Conservation (phyloP, 2,797 vertebrate species). For the Tinamus major region DNA sequence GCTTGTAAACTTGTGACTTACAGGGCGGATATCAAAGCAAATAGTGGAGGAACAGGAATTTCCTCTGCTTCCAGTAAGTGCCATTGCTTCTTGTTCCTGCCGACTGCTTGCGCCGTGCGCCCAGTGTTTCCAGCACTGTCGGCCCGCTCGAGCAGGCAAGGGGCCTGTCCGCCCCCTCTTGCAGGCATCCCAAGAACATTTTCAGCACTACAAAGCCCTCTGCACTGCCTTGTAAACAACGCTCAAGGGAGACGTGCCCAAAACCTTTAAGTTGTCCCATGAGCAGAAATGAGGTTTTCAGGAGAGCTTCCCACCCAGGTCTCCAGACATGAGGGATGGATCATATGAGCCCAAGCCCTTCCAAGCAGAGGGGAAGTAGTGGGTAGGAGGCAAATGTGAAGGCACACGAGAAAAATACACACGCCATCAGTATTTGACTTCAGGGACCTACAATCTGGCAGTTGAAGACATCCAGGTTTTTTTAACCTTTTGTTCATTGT, state of each 20-base stretch:
- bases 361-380: neutral
- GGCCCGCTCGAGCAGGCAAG: neutral
- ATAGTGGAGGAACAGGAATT: neutral
- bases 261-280: neutral
- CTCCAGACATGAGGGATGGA: neutral
- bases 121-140: neutral
- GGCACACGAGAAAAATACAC: conserved; percentile 29
- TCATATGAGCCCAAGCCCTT: neutral
- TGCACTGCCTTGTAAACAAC: neutral
- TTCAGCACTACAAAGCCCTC: neutral
- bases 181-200: neutral
- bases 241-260: neutral
- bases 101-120: neutral
- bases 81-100: neutral
- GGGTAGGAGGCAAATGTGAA: conserved; percentile 17
- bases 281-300: conserved; percentile 21
- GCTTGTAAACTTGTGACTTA: neutral
- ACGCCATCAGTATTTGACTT: conserved; percentile 2
- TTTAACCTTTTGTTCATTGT: conserved; percentile 68
- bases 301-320: neutral
- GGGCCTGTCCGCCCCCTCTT: neutral
- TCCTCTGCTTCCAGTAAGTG: neutral
- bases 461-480: conserved; percentile 31
- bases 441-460: conserved; percentile 42
- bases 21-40: neutral